Percentiles rank a stretch among this genome's conserved stretches.
Conservation (phyloP, 2,888 invertebrate species). For the Marasmarcha lunaedactyla region DNA sequence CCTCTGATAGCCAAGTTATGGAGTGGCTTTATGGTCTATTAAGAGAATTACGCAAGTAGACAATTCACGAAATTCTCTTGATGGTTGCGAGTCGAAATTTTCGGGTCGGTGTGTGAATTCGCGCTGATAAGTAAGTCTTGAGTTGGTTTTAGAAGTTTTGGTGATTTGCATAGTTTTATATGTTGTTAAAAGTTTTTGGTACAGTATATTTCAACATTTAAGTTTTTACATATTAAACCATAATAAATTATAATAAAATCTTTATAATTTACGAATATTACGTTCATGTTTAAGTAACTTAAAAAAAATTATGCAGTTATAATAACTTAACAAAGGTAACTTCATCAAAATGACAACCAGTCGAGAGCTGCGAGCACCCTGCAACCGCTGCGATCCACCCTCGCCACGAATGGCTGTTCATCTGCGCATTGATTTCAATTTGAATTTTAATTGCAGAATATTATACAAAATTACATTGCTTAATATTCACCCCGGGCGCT, state of each 20-base stretch:
- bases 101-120: background rate
- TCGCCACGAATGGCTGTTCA: slow-evolving; percentile 27
- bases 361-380: slow-evolving; percentile 6
- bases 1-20: slow-evolving; percentile 62
- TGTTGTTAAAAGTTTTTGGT: too few species aligned
- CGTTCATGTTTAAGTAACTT: too few species aligned
- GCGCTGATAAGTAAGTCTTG: too few species aligned
- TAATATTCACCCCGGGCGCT: slow-evolving; percentile 63
- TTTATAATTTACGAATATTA: too few species aligned
- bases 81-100: background rate
- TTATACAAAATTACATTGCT: slow-evolving; percentile 67
- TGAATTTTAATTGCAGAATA: slow-evolving; percentile 71
- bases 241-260: too few species aligned
- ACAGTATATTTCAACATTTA: too few species aligned
- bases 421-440: slow-evolving; percentile 70
- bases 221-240: too few species aligned
- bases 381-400: slow-evolving; percentile 14
- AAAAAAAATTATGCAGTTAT: too few species aligned
- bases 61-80: too few species aligned
- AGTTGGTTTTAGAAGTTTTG: too few species aligned
- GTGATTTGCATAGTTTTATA: too few species aligned
- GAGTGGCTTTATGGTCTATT: slow-evolving; percentile 66
- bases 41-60: slow-evolving; percentile 36
- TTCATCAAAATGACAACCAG: background rate
- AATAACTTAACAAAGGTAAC: background rate